Evolutionary conservation across 2,888 invertebrate species (phyloP), one percentile per base, ranked within the genome.

Genomic region (Charanyca ferruginea): DNA sequence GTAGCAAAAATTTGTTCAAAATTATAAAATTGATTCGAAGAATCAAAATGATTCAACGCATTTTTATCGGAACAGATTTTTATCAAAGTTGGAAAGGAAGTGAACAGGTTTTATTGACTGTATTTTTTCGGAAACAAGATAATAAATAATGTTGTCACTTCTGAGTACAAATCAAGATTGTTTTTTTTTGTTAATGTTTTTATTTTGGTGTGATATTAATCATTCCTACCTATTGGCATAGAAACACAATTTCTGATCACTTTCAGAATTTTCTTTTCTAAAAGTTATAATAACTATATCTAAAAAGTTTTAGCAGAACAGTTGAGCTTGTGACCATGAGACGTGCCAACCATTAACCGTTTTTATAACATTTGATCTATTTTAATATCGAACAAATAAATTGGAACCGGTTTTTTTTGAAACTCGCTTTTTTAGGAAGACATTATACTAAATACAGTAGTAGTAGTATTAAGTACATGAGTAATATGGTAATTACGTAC

Each of bases 1-100:
- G n/a, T n/a, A n/a, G n/a, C n/a, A 49, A 44, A 49, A 49, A 44
- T 63, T 7, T 44, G 13, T 3, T 3, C 5, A 45, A 32, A 73
- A 32, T 35, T 64, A 38, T 45, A 32, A 52, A 65, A 55, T 42
- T 61, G 20, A 73, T 73, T 65, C 49, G 23, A 9, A n/a, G 22
- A 65, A 41, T 20, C 32, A 16, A 45, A 62, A 55, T 55, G 28
- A 25, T 65, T 51, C 38, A 73, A 32, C 52, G 13, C 16, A 16
- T 63, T 73, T 71, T 38, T 42, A 64, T 25, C 18, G 25, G 9
- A 53, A 25, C 28, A 28, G 28, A 41, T 62, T 62, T 47, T 42
- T n/a, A 48, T 64, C 18, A 42, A 48, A 72, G 1, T 35, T 63
- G 6, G 4, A 68, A 53, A 42, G 32, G 5, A 71, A 61, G 16